A percentile compares a stretch with the other conserved stretches of the same genome.
These are phyloP conservation scores for Steinernema hermaphroditum DNA, from an alignment of 2,888 invertebrate species.

Conservation along the genomic window DNA sequence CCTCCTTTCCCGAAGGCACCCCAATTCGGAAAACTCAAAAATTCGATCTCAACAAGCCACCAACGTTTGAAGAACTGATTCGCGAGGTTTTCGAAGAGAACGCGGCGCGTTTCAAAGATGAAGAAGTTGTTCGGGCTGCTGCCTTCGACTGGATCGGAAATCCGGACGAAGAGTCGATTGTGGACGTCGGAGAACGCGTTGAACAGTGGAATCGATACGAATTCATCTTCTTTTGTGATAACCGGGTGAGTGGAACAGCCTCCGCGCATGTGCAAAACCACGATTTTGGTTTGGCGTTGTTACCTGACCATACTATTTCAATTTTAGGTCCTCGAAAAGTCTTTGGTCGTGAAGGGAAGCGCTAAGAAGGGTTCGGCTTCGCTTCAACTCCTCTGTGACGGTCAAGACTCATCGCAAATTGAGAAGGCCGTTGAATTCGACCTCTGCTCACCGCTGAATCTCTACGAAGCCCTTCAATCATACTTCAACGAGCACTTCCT, in stretches of 20 bases:
- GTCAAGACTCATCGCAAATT: not conserved
- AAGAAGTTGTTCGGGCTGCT: not conserved
- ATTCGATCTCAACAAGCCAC: not conserved
- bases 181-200: not conserved
- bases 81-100: not conserved
- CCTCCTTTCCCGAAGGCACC: not conserved
- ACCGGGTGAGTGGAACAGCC: not conserved
- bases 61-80: not conserved
- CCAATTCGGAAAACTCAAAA: not conserved
- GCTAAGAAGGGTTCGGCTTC: not conserved
- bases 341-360: conserved; percentile 1
- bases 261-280: no score
- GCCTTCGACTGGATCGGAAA: not conserved
- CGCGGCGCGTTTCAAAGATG: not conserved
- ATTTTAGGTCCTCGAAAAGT: not conserved
- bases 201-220: not conserved
- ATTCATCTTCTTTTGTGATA: not conserved
- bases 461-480: not conserved
- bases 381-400: not conserved
- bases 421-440: not conserved
- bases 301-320: not conserved
- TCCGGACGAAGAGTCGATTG: not conserved
- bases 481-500: not conserved
- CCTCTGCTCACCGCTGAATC: not conserved
- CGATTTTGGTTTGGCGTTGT: no score